Base-by-base conservation (phyloP, 2,113 vertebrate genomes). In the Motacilla tschutschensis region DNA sequence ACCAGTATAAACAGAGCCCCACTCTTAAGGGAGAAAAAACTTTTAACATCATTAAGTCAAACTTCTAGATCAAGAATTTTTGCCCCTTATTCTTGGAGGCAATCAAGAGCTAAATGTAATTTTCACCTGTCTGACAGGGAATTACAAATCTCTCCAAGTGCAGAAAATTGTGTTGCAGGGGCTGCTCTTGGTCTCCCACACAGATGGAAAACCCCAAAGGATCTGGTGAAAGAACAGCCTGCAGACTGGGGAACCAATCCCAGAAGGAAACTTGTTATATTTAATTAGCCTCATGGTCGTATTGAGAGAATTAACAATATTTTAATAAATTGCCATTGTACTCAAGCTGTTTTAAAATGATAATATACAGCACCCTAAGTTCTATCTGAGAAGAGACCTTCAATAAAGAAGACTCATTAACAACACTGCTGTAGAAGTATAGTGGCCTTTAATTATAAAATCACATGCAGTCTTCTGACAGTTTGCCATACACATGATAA, bases 281-380 rank as follows among this genome's bases (percentile, higher is more conserved):
- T 95, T 94, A 95, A 95, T 94, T 94, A 94, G 89, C 88, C 66
- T 80, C 58, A 35, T 69, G 40, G 72, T 79, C 1, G 1, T 83
- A 79, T 35, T 89, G 79, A 89, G 89, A 85, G 57, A 87, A 84
- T 92, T 93, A 94, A 78, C 60, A 54, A 79, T 91, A 85, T 87
- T 92, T 85, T 93, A 93, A 94, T 92, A 94, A 94, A 62, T 87
- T 93, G 79, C 33, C 66, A 72, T 78, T 75, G 85, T 83, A 83
- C 50, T 85, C 73, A 75, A 7, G 43, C 83, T 87, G 74, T 25
- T 91, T 85, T 80, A 59, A 89, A 90, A 83, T 64, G 54, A 78
- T 13, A 72, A 29, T 46, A 12, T 83, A 46, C 57, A 89, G 69
- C 87, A 95, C 69, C 89, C 79, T 60, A 87, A 87, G 46, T 93